Evolutionary conservation across 2,797 vertebrate genomes (phyloP), one percentile per base, ranked within the genome.

Genomic region (Sebastes trivittatus): DNA sequence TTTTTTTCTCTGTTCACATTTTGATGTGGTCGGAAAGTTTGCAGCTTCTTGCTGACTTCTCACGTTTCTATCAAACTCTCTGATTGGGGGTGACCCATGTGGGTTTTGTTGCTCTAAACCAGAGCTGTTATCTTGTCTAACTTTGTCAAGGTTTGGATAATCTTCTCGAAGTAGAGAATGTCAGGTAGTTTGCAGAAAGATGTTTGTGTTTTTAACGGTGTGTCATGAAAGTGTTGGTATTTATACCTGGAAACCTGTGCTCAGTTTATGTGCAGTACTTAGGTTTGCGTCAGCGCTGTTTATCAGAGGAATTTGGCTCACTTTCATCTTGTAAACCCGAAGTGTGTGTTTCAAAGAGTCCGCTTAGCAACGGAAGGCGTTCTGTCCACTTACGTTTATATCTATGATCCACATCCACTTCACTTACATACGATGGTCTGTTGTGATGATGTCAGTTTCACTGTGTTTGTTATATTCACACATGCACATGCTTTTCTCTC

Each of bases 281-380:
- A 30, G 56, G 38, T 30, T 71, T 52, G 34, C 34, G 52, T 82
- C 75, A 76, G 46, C 7, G 16, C 38, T 80, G 86, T 89, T 87
- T 89, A 84, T 89, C 74, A 74, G 29, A 89, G 81, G 83, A 87
- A 84, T 87, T 86, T 90, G 82, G 86, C 87, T 81, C 42, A 49
- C 27, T 77, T 76, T 83, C 69, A 60, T 84, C 65, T 55, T 72
- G 78, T 91, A 87, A 93, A 90, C 85, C 72, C 69, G 25, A 87
- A 73, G 79, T 77, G 73, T 81, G 67, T 84, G 54, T 82, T 81
- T 72, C 61, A 54, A 75, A 80, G 81, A 64, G 77, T 69, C 70
- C 7, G 58, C 82, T 81, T 73, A 78, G 85, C 80, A 86, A 83
- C 88, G 58, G 86, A 67, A 66, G 85, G 23, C 69, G 32, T 25